Conservation (phyloP, 2,797 vertebrate species). For the Nannoperca australis region DNA sequence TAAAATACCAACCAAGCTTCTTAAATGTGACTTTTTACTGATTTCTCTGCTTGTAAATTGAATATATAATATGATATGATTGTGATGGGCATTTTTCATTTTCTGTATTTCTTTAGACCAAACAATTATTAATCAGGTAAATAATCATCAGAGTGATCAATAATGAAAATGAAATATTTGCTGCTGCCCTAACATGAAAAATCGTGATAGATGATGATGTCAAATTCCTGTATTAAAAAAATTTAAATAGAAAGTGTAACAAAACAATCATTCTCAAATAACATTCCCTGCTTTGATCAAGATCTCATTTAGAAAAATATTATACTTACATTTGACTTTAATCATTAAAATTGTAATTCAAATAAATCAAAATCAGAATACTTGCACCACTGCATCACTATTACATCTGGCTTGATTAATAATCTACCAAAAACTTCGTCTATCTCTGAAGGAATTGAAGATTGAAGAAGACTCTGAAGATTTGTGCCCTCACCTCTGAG, state of each 20-base stretch:
- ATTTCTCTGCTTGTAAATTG: neutral
- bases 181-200: neutral
- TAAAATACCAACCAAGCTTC: neutral
- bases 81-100: no score
- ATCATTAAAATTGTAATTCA: neutral
- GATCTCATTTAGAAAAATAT: neutral
- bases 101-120: neutral
- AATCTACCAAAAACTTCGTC: neutral
- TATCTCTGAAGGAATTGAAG: neutral
- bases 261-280: no score
- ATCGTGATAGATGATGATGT: neutral
- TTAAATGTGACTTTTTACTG: neutral
- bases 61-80: no score
- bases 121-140: neutral
- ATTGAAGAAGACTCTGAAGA: neutral
- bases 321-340: neutral
- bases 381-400: neutral
- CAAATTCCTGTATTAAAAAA: neutral
- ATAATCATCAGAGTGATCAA: neutral
- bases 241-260: neutral
- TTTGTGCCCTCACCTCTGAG: slow-evolving; percentile 87
- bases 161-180: neutral
- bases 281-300: neutral
- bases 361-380: neutral
- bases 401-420: neutral